A percentile compares a stretch with the other conserved stretches of the same genome.
Conservation (phyloP, 2,113 vertebrate species). For the Phylloscopus trochilus region DNA sequence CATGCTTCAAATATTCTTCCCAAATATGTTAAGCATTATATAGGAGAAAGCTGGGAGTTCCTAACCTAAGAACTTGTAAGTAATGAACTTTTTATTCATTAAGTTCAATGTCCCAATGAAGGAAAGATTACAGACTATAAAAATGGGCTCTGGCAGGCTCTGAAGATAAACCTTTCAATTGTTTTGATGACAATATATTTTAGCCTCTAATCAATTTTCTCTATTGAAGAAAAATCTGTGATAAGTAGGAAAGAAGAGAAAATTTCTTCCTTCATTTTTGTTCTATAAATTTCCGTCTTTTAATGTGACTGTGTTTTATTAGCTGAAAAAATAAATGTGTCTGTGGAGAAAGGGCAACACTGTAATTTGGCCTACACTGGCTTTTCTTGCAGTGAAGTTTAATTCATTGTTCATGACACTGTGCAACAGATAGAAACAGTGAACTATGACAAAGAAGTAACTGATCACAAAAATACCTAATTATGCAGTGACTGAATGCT, state of each 20-base stretch:
- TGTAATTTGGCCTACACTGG: not conserved
- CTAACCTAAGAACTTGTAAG: not conserved
- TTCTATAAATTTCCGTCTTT: not conserved
- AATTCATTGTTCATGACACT: not conserved
- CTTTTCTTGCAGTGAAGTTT: not conserved
- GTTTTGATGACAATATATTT: not conserved
- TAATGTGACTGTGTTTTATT: not conserved
- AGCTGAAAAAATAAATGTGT: not conserved
- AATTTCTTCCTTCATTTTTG: not conserved
- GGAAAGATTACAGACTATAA: not conserved
- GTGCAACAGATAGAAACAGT: not conserved
- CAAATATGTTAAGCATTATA: not conserved
- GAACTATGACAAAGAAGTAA: not conserved
- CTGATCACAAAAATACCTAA: not conserved
- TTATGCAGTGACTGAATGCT: not conserved
- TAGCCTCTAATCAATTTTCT: not conserved
- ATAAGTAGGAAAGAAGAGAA: not conserved
- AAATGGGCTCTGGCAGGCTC: not conserved
- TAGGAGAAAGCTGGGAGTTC: not conserved
- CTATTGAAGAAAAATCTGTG: not conserved
- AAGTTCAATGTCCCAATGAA: not conserved
- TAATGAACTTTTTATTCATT: not conserved
- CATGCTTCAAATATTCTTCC: not conserved
- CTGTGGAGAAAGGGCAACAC: not conserved
- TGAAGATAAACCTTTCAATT: not conserved